phyloP scores from a whole-genome alignment of 2,113 vertebrate species.

The Entelurus aequoreus region DNA sequence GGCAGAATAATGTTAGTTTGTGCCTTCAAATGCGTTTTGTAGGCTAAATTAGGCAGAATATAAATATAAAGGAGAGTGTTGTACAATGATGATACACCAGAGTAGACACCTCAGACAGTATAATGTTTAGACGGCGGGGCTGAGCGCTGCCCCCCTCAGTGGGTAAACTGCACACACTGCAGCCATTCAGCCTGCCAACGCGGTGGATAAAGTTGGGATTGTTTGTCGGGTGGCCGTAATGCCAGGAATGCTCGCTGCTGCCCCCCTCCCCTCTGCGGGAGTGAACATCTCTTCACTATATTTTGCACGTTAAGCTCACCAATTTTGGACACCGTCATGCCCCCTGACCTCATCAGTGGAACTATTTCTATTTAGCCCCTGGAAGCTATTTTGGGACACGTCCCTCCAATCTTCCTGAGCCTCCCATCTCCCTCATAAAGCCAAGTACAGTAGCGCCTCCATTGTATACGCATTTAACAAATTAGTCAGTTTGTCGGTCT shows the following conservation, averaged over 20 bases:
- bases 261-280: constrained; percentile 49
- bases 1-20: constrained; percentile 44
- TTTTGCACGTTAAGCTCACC: constrained; percentile 35
- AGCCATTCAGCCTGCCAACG: constrained; percentile 67
- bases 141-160: constrained; percentile 37
- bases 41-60: constrained; percentile 20
- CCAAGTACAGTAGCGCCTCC: too few relatives aligned
- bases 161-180: constrained; percentile 73
- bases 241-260: constrained; percentile 69
- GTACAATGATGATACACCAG: constrained; percentile 22
- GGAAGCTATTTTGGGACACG: constrained; percentile 50
- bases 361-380: constrained; percentile 54
- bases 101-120: constrained; percentile 44
- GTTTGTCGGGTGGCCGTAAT: constrained; percentile 76
- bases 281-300: constrained; percentile 45
- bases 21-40: constrained; percentile 37
- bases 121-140: constrained; percentile 50
- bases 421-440: constrained; percentile 1
- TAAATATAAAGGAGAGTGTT: constrained; percentile 5
- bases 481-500: too few relatives aligned
- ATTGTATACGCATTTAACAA: too few relatives aligned
- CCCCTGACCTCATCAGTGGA: constrained; percentile 47
- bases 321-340: constrained; percentile 31
- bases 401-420: background rate
- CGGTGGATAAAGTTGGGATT: constrained; percentile 78